Evolutionary conservation across 2,113 vertebrate species (phyloP).

Genomic region (Apistogramma diplotaenia): DNA sequence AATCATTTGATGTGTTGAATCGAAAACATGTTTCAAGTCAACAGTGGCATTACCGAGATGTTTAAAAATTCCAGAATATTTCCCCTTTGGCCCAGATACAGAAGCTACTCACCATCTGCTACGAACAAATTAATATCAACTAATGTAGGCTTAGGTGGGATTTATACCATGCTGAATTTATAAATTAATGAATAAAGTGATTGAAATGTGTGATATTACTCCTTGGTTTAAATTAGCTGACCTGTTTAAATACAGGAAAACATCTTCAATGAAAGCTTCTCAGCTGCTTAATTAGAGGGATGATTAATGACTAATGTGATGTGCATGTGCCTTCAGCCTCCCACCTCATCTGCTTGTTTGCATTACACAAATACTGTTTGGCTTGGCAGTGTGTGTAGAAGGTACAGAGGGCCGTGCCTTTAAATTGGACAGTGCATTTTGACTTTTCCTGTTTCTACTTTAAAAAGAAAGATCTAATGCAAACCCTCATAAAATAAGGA

Average conservation of each 20-base stretch:
- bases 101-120: not conserved
- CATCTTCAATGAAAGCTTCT: not conserved
- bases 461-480: not conserved
- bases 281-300: constrained; percentile 1
- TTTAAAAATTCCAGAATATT: not conserved
- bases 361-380: not conserved
- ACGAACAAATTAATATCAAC: not conserved
- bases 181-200: not conserved
- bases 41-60: not conserved
- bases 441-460: not conserved
- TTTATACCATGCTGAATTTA: not conserved
- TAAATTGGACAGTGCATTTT: not conserved
- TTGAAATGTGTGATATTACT: not conserved
- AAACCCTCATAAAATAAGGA: not conserved
- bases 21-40: not conserved
- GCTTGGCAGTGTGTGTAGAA: not conserved
- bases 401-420: not conserved
- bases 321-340: not conserved
- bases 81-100: not conserved
- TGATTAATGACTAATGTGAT: constrained; percentile 17
- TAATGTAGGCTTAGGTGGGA: not conserved
- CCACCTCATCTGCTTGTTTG: not conserved
- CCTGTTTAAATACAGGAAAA: not conserved
- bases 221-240: not conserved
- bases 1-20: not conserved